Percentiles rank a stretch among this genome's conserved stretches.
phyloP scores from a whole-genome alignment of 2,888 invertebrate genomes.

The Pollenia angustigena region DNA sequence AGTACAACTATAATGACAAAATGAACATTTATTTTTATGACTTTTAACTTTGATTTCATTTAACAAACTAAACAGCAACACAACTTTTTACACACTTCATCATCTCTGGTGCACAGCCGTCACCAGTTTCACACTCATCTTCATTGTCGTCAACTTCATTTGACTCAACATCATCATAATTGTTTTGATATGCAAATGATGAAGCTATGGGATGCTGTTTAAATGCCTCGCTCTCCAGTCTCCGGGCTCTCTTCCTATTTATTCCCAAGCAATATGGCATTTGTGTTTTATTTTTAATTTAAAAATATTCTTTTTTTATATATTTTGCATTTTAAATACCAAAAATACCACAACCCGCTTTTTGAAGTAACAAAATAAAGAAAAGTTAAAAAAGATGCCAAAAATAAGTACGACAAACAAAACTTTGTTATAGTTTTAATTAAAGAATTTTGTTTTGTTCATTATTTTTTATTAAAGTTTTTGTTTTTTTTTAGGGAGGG shows the following conservation, averaged over 20 bases:
- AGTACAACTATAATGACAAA: constrained; percentile 9
- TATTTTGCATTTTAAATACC: constrained; percentile 50
- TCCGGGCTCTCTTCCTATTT: background rate
- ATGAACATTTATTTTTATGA: constrained; percentile 58
- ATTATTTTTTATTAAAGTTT: constrained; percentile 29
- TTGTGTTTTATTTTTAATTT: constrained; percentile 55
- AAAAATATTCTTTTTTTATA: constrained; percentile 31
- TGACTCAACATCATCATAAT: constrained; percentile 41
- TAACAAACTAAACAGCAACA: background rate
- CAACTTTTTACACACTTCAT: background rate
- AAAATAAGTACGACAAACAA: constrained; percentile 44
- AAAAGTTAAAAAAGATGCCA: background rate
- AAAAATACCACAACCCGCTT: constrained; percentile 66
- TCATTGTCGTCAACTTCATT: constrained; percentile 5
- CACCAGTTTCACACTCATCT: background rate
- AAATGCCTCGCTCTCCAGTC: background rate
- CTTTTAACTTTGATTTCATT: constrained; percentile 60
- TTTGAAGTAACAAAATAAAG: constrained; percentile 17
- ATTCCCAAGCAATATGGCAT: background rate
- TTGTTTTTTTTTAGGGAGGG: constrained; percentile 16
- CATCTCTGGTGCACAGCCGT: background rate
- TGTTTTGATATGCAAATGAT: constrained; percentile 54
- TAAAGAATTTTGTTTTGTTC: constrained; percentile 68
- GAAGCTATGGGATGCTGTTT: background rate
- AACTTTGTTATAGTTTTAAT: constrained; percentile 71